Conservation (phyloP, 2,113 vertebrate genomes). For the Corythornis vintsioides region DNA sequence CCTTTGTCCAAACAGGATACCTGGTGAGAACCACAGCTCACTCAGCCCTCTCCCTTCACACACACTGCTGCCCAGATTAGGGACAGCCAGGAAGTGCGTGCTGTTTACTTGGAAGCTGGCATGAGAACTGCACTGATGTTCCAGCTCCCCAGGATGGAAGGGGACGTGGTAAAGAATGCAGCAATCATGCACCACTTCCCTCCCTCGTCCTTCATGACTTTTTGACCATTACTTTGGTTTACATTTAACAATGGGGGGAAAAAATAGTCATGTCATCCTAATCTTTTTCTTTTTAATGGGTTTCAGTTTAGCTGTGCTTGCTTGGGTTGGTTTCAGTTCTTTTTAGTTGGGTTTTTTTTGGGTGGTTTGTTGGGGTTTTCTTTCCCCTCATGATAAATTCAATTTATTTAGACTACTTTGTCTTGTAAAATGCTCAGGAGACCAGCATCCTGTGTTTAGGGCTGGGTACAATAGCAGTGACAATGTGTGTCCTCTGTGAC, state of each 20-base stretch:
- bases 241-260: slow-evolving; percentile 50
- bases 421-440: not conserved
- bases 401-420: not conserved
- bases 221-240: slow-evolving; percentile 50
- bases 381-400: not conserved
- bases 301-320: not conserved
- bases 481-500: slow-evolving; percentile 1
- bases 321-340: not conserved
- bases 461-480: slow-evolving; percentile 14
- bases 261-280: slow-evolving; percentile 27
- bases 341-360: not conserved
- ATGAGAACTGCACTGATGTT: slow-evolving; percentile 42
- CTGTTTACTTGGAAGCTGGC: slow-evolving; percentile 64
- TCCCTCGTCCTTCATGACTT: not conserved
- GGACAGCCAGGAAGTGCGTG: slow-evolving; percentile 68
- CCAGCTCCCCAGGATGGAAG: not conserved
- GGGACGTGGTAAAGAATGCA: slow-evolving; percentile 18
- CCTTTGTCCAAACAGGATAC: slow-evolving; percentile 74
- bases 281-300: slow-evolving; percentile 20
- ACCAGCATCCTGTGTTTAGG: slow-evolving; percentile 49
- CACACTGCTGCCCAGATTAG: slow-evolving; percentile 61
- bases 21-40: slow-evolving; percentile 37
- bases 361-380: not conserved
- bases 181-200: slow-evolving; percentile 14
- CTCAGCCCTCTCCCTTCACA: slow-evolving; percentile 37